These are phyloP conservation scores for Hyles lineata DNA, from an alignment of 2,888 invertebrate genomes.

Conservation along the genomic window DNA sequence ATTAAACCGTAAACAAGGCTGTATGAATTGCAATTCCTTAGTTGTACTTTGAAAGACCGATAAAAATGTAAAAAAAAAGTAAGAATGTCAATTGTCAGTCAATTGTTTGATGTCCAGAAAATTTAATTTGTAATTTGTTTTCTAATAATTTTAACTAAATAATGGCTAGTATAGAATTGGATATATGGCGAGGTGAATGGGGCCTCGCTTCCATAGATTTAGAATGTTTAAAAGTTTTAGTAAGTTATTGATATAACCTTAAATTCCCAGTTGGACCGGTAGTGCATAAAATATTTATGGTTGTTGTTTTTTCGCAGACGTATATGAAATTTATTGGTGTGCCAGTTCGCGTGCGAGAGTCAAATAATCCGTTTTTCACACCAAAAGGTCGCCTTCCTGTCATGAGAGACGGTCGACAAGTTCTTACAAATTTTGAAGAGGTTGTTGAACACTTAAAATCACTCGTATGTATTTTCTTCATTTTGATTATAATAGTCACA, in stretches of 20 bases:
- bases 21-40: not conserved
- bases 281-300: conserved; percentile 31
- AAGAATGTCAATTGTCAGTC: conserved; percentile 36
- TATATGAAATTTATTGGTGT: conserved; percentile 91
- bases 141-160: conserved; percentile 32
- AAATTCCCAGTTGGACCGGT: conserved; percentile 52
- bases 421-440: conserved; percentile 87
- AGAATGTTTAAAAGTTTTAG: conserved; percentile 92
- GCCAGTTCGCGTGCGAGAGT: conserved; percentile 88
- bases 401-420: conserved; percentile 84
- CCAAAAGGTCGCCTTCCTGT: conserved; percentile 90
- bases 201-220: conserved; percentile 94
- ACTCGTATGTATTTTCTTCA: conserved; percentile 76
- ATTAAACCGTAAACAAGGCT: not conserved
- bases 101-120: conserved; percentile 36
- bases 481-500: not conserved
- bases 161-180: conserved; percentile 85
- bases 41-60: not conserved
- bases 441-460: conserved; percentile 88
- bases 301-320: conserved; percentile 70
- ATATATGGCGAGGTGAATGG: conserved; percentile 95
- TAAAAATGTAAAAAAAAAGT: conserved; percentile 31
- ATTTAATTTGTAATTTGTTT: conserved; percentile 17
- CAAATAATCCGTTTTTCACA: conserved; percentile 89
- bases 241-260: conserved; percentile 75